A percentile compares a stretch with the other conserved stretches of the same genome.
These are phyloP conservation scores for Nomada lathburiana DNA, from an alignment of 2,888 invertebrate species.

Conservation along the genomic window DNA sequence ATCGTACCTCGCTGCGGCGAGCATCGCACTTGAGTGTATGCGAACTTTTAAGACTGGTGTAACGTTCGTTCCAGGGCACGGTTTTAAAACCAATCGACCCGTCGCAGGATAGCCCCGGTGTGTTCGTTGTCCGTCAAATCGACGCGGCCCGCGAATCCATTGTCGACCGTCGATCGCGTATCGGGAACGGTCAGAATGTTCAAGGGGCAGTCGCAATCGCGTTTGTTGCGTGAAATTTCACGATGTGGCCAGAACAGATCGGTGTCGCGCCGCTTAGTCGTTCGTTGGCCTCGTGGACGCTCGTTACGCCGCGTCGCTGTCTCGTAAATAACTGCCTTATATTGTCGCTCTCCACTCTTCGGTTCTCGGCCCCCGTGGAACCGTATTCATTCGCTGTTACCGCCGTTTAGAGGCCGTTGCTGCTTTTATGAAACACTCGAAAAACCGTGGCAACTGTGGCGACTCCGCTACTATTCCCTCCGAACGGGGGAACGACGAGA, in stretches of 20 bases:
- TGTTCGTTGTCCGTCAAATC: slow-evolving; percentile 39
- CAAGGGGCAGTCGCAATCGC: slow-evolving; percentile 65
- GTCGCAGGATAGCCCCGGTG: no score
- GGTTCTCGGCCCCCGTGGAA: slow-evolving; percentile 46
- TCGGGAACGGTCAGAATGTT: slow-evolving; percentile 30
- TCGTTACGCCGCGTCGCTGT: slow-evolving; percentile 80
- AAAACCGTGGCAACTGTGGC: slow-evolving; percentile 51
- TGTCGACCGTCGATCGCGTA: slow-evolving; percentile 42
- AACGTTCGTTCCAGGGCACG: no score
- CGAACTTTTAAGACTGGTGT: no score
- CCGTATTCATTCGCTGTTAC: slow-evolving; percentile 63
- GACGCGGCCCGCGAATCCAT: not conserved
- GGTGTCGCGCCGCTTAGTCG: slow-evolving; percentile 79
- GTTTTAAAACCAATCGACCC: no score
- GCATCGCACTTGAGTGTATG: no score
- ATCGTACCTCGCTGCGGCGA: no score
- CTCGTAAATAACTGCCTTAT: slow-evolving; percentile 82
- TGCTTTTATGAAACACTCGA: slow-evolving; percentile 67
- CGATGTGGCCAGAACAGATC: slow-evolving; percentile 77
- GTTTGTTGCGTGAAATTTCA: slow-evolving; percentile 80
- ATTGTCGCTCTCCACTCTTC: slow-evolving; percentile 67
- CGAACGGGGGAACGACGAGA: slow-evolving; percentile 2
- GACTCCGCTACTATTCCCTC: slow-evolving; percentile 29
- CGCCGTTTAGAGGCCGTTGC: slow-evolving; percentile 66
- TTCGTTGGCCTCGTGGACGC: slow-evolving; percentile 77